phyloP scores from a whole-genome alignment of 1,140 invertebrate species.

The Zaprionus inermis region DNA sequence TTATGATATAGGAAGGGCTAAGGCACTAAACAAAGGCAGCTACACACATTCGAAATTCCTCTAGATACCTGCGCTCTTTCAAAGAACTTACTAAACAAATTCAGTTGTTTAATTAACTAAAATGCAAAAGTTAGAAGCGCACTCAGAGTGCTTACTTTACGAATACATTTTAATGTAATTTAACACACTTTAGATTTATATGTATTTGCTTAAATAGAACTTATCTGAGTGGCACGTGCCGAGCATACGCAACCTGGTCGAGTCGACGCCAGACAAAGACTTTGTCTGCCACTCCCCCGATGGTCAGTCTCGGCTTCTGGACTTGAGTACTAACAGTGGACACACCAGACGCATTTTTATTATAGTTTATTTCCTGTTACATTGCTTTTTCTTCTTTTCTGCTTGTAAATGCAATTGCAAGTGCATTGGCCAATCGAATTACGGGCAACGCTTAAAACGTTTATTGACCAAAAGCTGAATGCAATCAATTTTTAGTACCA shows the following conservation, averaged over 20 bases:
- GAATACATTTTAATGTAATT: conserved; percentile 82
- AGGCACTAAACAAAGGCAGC: no score
- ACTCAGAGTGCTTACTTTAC: conserved; percentile 61
- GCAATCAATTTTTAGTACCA: conserved; percentile 71
- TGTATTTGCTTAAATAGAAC: conserved; percentile 82
- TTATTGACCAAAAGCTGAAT: conserved; percentile 58
- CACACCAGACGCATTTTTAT: conserved; percentile 58
- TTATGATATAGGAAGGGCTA: no score
- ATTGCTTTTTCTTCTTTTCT: conserved; percentile 27
- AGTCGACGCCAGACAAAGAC: conserved; percentile 45
- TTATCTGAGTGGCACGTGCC: conserved; percentile 76
- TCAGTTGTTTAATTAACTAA: conserved; percentile 37
- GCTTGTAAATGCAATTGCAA: conserved; percentile 42
- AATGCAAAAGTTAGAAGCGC: conserved; percentile 25
- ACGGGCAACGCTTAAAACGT: conserved; percentile 35
- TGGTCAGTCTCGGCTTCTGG: conserved; percentile 23
- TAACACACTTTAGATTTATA: conserved; percentile 82
- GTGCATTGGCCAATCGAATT: conserved; percentile 61
- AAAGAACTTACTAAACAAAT: conserved; percentile 27
- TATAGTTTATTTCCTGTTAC: conserved; percentile 71
- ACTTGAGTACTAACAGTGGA: conserved; percentile 40
- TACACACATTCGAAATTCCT: no score
- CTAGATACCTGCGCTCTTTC: no score
- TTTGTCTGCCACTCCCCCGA: background rate
- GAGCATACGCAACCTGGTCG: conserved; percentile 46